Evolutionary conservation across 2,888 invertebrate species (phyloP), one percentile per base, ranked within the genome.

Genomic region (Lochmaea crataegi): DNA sequence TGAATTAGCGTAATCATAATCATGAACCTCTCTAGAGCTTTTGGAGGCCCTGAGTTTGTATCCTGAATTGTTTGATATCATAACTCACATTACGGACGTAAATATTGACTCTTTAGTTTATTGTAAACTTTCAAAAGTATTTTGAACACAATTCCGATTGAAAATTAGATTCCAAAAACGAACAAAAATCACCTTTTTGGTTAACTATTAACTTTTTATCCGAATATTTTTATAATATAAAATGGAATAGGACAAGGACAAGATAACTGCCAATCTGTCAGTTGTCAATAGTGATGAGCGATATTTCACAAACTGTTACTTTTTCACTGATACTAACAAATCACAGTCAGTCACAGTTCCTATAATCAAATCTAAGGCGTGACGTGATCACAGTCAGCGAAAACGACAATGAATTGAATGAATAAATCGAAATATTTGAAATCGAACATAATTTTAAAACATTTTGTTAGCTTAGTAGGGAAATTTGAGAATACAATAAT

Each of bases 11-110:
- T 88, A 85, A 81, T 88, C 88, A 79, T 84, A 86, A 76, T 86
- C 87, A 76, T 83, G 82, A 71, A 86, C 82, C 78, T 87, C 87
- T 82, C 83, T 84, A 70, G 86, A 86, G 86, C 87, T 87, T 86
- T 89, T 91, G 65, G 89, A 87, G 88, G 90, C 90, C 88, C 90
- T 91, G 79, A 90, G 88, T 89, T 91, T 91, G 87, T 88, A 90
- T 11, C 77, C 71, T 86, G 88, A 88, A 86, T 89, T 90, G 87
- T 91, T 91, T 86, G 91, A 90, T 90, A 91, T 87, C 92, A 92
- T 92, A 87, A 91, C 91, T 87, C 85, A 87, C 87, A 88, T 88
- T 84, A 85, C 87, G 86, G 65, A 75, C 56, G 65, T 32, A 68
- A 69, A 64, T 68, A 65, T 65, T 64, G 16, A 65, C 64, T 65